Evolutionary conservation across 2,113 vertebrate genomes (phyloP).

Genomic region (Calonectris borealis): DNA sequence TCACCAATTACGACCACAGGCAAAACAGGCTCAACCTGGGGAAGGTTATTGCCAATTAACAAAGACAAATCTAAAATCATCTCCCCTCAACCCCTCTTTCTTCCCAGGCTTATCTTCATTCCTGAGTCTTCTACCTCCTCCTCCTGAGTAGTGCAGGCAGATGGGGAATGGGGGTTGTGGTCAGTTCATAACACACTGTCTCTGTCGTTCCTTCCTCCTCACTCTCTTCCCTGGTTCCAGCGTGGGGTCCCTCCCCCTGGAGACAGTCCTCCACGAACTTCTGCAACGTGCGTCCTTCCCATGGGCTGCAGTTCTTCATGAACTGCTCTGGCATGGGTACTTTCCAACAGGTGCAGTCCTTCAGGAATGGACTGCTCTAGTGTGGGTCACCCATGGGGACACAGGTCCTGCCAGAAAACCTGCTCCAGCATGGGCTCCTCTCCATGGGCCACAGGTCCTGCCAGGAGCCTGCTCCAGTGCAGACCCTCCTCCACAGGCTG

Average conservation of each 20-base stretch:
- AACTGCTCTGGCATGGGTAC: too few species aligned
- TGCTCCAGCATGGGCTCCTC: neutral
- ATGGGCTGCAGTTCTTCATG: neutral
- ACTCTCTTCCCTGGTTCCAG: neutral
- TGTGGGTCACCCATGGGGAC: too few species aligned
- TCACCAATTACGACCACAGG: fast-evolving
- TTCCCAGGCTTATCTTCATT: neutral
- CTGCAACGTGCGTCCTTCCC: neutral
- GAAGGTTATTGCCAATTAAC: neutral
- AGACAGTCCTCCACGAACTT: neutral
- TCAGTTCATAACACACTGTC: neutral
- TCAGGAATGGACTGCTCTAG: neutral
- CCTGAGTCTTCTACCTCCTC: neutral
- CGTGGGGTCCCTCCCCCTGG: fast-evolving
- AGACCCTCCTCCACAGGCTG: neutral
- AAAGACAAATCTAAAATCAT: neutral
- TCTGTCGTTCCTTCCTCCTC: neutral
- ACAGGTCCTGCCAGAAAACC: neutral
- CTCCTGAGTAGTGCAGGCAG: fast-evolving
- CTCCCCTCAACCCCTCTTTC: neutral
- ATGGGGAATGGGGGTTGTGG: fast-evolving
- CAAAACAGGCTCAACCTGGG: neutral
- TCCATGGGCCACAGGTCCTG: neutral
- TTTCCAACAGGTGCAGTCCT: neutral
- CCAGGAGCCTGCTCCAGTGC: neutral